phyloP scores from a whole-genome alignment of 2,113 vertebrate genomes.

The Chaetodon auriga region DNA sequence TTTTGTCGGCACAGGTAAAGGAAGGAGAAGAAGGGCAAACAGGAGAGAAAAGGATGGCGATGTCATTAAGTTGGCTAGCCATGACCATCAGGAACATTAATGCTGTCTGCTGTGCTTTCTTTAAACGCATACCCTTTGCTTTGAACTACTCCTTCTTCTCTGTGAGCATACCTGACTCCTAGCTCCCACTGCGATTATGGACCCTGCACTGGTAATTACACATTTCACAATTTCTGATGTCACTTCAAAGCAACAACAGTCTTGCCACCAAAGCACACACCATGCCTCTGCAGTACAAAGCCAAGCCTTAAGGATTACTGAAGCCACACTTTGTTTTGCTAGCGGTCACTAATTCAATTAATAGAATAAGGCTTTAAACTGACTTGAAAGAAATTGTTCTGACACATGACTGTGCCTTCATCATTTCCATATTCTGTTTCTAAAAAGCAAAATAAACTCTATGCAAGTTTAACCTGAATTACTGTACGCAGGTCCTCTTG shows the following conservation, averaged over 20 bases:
- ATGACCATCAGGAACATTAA: conserved; percentile 78
- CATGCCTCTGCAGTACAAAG: conserved; percentile 68
- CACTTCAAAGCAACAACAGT: conserved; percentile 82
- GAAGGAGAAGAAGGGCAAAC: conserved; percentile 63
- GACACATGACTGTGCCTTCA: conserved; percentile 39
- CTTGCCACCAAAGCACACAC: conserved; percentile 59
- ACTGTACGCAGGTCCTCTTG: conserved; percentile 2
- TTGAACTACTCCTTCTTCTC: conserved; percentile 76
- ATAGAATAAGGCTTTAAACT: conserved; percentile 61
- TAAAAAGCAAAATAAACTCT: conserved; percentile 43
- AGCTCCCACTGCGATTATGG: conserved; percentile 77
- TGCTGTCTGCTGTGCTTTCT: conserved; percentile 73
- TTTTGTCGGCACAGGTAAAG: conserved; percentile 62
- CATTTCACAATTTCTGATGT: conserved; percentile 77
- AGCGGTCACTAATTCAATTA: conserved; percentile 84
- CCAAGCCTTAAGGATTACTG: conserved; percentile 75
- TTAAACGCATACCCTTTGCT: conserved; percentile 72
- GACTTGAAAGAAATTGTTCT: conserved; percentile 69
- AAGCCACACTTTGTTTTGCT: conserved; percentile 76
- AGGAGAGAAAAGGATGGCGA: conserved; percentile 62
- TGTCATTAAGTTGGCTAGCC: conserved; percentile 74
- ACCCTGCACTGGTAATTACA: conserved; percentile 80
- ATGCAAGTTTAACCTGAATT: conserved; percentile 32
- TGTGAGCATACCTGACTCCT: conserved; percentile 74
- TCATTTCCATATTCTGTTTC: conserved; percentile 47